Evolutionary conservation across 2,113 vertebrate species (phyloP).

Genomic region (Apaloderma vittatum): DNA sequence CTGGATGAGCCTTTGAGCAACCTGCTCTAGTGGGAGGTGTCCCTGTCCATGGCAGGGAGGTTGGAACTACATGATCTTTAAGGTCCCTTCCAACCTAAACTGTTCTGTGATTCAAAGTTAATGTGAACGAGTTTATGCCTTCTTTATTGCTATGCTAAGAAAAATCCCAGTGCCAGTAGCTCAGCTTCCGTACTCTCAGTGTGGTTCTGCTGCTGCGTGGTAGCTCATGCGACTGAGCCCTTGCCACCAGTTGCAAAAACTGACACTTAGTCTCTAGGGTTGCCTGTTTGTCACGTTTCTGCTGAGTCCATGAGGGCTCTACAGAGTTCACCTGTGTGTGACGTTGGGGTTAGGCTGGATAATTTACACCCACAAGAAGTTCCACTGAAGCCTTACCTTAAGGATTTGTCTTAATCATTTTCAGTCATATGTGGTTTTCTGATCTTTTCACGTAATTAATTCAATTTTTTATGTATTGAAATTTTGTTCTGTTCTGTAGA

Average conservation of each 20-base stretch:
- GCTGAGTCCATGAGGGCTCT: background rate
- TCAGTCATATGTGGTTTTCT: background rate
- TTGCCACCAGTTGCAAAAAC: background rate
- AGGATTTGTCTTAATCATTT: background rate
- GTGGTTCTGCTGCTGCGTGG: accelerated
- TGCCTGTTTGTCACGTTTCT: background rate
- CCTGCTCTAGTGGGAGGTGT: no score
- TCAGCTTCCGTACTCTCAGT: background rate
- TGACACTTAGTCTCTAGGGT: background rate
- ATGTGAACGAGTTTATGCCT: accelerated
- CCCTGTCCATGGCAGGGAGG: no score
- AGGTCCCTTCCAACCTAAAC: no score
- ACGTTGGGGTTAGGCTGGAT: background rate
- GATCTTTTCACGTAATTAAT: background rate
- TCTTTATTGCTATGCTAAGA: background rate
- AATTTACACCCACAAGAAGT: background rate
- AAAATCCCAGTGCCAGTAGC: background rate
- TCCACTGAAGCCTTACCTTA: background rate
- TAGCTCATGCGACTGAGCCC: accelerated
- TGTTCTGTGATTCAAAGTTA: background rate
- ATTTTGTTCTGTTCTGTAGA: background rate
- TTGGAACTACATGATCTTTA: no score
- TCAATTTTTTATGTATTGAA: background rate
- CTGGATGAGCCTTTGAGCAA: no score
- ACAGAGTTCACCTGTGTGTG: accelerated